phyloP scores from a whole-genome alignment of 92 coral and sea anemone genomes.

The Bergia puertoricense region DNA sequence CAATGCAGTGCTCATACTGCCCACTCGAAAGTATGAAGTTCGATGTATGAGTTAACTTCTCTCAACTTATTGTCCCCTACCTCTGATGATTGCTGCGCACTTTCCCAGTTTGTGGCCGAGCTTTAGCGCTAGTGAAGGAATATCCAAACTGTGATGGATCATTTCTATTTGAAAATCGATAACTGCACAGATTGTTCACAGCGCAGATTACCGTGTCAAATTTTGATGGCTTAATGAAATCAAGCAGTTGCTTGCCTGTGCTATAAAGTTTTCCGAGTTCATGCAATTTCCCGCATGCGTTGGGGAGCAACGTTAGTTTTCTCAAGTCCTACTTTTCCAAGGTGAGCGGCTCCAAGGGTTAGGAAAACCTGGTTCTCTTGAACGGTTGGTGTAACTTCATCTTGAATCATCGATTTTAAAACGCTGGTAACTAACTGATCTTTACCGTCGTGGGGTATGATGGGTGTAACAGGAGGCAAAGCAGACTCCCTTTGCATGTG shows the following conservation, averaged over 20 bases:
- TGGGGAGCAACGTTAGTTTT: conserved; percentile 41
- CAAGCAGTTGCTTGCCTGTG: conserved; percentile 4
- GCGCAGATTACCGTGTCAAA: conserved; percentile 46
- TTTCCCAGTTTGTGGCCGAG: conserved; percentile 45
- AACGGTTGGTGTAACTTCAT: too few species aligned
- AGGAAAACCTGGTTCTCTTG: too few species aligned
- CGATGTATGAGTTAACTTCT: conserved; percentile 25
- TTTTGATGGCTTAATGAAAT: conserved; percentile 44
- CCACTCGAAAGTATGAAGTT: conserved; percentile 54
- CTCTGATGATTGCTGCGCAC: conserved; percentile 40
- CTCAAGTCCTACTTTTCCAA: conserved; percentile 37
- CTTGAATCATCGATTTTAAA: too few species aligned
- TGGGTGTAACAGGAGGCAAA: too few species aligned
- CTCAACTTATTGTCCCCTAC: conserved; percentile 33
- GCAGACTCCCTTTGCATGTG: too few species aligned
- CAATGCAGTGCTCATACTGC: conserved; percentile 40
- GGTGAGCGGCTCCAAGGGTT: background rate
- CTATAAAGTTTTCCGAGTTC: conserved; percentile 11
- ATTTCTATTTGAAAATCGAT: background rate
- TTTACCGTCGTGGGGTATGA: too few species aligned
- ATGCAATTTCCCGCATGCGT: conserved; percentile 50
- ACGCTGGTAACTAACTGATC: too few species aligned
- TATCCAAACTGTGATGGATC: conserved; percentile 26
- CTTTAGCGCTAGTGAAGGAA: conserved; percentile 46
- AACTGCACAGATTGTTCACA: conserved; percentile 18